Conservation (phyloP, 2,113 vertebrate genomes). For the Cynoglossus semilaevis region DNA sequence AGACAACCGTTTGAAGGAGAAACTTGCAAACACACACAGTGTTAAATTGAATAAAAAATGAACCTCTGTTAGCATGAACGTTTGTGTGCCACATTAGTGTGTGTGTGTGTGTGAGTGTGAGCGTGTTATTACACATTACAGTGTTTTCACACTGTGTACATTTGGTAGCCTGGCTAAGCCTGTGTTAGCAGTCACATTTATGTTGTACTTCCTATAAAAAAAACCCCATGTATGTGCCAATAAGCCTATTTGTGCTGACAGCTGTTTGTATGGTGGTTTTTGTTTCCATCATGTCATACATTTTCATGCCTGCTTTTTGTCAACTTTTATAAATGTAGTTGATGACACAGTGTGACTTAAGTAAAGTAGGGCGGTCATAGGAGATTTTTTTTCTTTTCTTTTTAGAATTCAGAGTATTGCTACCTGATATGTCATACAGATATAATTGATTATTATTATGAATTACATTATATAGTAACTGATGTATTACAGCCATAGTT, state of each 20-base stretch:
- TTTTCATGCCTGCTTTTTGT: no score
- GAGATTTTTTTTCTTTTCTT: no score
- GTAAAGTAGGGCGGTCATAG: no score
- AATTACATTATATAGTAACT: no score
- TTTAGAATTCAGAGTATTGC: no score
- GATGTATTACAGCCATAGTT: no score
- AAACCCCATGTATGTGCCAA: constrained; percentile 13
- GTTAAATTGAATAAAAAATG: constrained; percentile 73
- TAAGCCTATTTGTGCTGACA: constrained; percentile 14
- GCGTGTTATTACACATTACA: constrained; percentile 53
- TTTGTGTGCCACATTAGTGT: constrained; percentile 61
- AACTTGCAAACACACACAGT: constrained; percentile 10
- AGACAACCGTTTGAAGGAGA: constrained; percentile 11
- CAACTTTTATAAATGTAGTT: no score
- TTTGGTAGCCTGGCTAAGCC: constrained; percentile 18
- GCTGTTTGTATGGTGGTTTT: constrained; percentile 9
- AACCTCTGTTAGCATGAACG: constrained; percentile 75
- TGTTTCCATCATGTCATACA: neutral
- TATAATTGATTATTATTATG: no score
- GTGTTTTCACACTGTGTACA: constrained; percentile 10
- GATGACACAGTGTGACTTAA: no score
- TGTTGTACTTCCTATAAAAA: constrained; percentile 15
- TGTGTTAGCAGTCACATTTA: constrained; percentile 18
- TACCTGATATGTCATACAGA: no score
- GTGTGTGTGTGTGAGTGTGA: no score